Evolutionary conservation across 2,888 invertebrate genomes (phyloP).

Genomic region (Cabera pusaria): DNA sequence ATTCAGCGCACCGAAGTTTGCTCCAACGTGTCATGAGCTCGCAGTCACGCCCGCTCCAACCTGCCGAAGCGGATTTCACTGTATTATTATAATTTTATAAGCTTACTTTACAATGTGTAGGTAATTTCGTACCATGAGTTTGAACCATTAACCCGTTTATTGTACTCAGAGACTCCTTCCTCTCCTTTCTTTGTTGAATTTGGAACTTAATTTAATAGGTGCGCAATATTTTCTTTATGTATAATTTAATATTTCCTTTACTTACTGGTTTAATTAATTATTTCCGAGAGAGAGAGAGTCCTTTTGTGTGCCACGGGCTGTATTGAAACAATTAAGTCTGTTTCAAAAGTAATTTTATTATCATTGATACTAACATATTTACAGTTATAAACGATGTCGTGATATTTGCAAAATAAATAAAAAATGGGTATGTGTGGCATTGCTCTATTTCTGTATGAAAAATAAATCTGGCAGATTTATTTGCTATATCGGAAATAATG

Average conservation of each 20-base stretch:
- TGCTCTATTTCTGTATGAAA: too few species aligned
- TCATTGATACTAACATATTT: too few species aligned
- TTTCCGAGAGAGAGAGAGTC: too few species aligned
- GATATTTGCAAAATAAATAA: too few species aligned
- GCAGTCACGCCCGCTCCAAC: slow-evolving; percentile 40
- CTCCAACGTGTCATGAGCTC: slow-evolving; percentile 50
- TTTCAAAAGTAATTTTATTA: too few species aligned
- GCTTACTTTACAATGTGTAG: slow-evolving; percentile 36
- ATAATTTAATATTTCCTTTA: background rate
- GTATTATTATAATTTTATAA: slow-evolving; percentile 63
- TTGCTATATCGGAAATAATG: too few species aligned
- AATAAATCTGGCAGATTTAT: too few species aligned
- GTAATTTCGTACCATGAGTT: slow-evolving; percentile 31
- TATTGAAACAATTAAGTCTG: too few species aligned
- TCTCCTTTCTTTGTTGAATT: slow-evolving; percentile 8
- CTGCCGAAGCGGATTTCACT: slow-evolving; percentile 47
- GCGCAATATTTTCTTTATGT: background rate
- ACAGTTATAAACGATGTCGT: too few species aligned
- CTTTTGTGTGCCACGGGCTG: too few species aligned
- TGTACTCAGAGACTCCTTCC: slow-evolving; percentile 21
- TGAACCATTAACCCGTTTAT: slow-evolving; percentile 34
- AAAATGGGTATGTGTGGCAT: too few species aligned
- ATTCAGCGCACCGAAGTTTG: slow-evolving; percentile 70
- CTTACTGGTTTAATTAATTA: too few species aligned
- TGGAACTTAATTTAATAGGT: slow-evolving; percentile 3